Evolutionary conservation across 2,797 vertebrate species (phyloP), one percentile per base, ranked within the genome.

Genomic region (Syncerus caffer): DNA sequence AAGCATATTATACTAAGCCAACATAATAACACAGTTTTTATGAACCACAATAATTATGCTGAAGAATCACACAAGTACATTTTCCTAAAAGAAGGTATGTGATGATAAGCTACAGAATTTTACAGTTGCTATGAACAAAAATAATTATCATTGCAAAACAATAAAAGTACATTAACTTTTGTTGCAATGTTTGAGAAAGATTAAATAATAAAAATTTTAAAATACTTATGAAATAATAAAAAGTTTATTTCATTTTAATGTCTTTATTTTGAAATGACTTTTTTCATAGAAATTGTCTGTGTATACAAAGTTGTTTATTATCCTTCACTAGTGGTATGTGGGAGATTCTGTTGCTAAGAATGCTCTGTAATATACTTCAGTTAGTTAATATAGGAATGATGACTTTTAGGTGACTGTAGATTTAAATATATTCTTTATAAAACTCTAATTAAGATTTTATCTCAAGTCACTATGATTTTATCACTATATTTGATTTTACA

Each of bases 21-120:
- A 97, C 76, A 95, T 95, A 97, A 96, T 97, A 98, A 94, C 91
- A 94, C 19, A 71, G 64, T 83, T 97, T 98, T 97, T 98, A 98
- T 95, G 96, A 96, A 95, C 89, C 95, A 96, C 95, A 96, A 58
- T 97, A 95, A 97, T 97, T 98, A 87, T 42, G 87, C 42, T 93
- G 80, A 97, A 97, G 93, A 96, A 89, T 91, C 93, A 92, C 79
- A 93, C 85, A 97, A 95, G 80, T 96, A 50, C 91, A 96, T 97
- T 97, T 92, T 95, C 89, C 84, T 95, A 94, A 96, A 97, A 93
- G 96, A 94, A 97, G 86, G 97, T 97, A 96, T 79, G 93, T 90
- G 95, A 92, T 97, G 96, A 97, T 98, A 97, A 98, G 97, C 93
- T 85, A 79, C 93, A 90, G 87, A 95, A 95, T 95, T 98, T 98